phyloP scores from a whole-genome alignment of 2,888 invertebrate species.

The Lamproptera curius region DNA sequence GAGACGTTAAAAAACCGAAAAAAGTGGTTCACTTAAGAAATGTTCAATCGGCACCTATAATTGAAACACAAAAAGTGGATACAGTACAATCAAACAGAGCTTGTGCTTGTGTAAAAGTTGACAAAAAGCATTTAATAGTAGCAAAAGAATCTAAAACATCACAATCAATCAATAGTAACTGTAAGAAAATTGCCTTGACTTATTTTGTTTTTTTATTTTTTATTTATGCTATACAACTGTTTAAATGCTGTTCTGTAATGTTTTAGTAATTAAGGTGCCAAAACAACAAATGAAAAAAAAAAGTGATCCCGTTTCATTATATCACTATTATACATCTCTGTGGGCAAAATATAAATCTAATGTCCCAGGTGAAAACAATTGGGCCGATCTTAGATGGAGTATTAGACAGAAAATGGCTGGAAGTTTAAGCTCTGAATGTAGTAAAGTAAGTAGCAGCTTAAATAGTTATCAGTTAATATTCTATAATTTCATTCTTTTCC shows the following conservation, averaged over 20 bases:
- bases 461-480: too few relatives aligned
- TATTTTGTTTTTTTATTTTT: too few relatives aligned
- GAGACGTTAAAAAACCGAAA: conserved; percentile 41
- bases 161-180: conserved; percentile 43
- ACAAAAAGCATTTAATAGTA: conserved; percentile 43
- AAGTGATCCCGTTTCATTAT: conserved; percentile 86
- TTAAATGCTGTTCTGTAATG: too few relatives aligned
- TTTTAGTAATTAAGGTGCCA: conserved; percentile 80
- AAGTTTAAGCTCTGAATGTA: conserved; percentile 36
- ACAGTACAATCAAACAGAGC: conserved; percentile 47
- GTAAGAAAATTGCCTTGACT: conserved; percentile 49
- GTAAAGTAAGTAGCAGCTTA: conserved; percentile 44
- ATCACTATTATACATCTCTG: conserved; percentile 85
- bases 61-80: conserved; percentile 36
- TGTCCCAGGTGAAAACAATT: conserved; percentile 85
- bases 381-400: conserved; percentile 83
- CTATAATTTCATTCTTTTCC: too few relatives aligned
- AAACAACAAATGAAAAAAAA: conserved; percentile 63
- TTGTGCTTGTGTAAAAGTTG: conserved; percentile 57
- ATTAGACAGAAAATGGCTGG: conserved; percentile 84
- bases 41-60: conserved; percentile 54
- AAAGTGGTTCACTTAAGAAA: conserved; percentile 35
- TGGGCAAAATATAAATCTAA: conserved; percentile 84
- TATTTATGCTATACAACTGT: too few relatives aligned
- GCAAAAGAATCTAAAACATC: conserved; percentile 38